Evolutionary conservation across 2,797 vertebrate species (phyloP), one percentile per base, ranked within the genome.

Genomic region (Iguana delicatissima): DNA sequence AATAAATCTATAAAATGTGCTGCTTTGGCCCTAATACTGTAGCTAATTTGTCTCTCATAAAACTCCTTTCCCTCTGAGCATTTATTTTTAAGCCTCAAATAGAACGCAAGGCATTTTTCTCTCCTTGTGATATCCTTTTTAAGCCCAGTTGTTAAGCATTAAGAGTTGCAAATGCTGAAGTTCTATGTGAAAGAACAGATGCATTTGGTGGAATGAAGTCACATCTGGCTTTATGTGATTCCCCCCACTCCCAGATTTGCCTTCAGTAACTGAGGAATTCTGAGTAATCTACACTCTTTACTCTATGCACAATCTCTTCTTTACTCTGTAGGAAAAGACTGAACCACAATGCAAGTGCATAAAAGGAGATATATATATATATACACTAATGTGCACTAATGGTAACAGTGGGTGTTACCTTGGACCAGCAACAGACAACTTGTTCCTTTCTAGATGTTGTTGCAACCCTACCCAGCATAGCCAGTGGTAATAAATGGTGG

Each of bases 141-240:
- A 86, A 80, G 64, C 76, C 80, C 74, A 85, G 62, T 90, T 90
- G 84, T 90, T 80, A 80, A n/a, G 38, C 62, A 90, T 90, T 90
- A 85, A 72, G 64, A 14, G 7, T 35, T 74, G 22, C 42, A 85
- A 52, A 67, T 38, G 88, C 73, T 26, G 50, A 84, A 80, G 35
- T 38, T 85, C 72, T 72, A 64, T 67, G 35, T 16, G 42, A 24
- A 22, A 85, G 64, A 80, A 81, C 89, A 90, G 84, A 86, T 85
- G 64, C 22, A 55, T 69, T 67, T 9, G 6, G 14, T 59, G 32
- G 32, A 81, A 59, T 59, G 8, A 8, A 82, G n/a, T 13, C 59
- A 89, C 82, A 86, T 90, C 64, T 85, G 89, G 72, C 24, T 86
- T 26, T 26, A 18, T 57, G 4, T 62, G 76, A n/a, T 85, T 4